A percentile compares a stretch with the other conserved stretches of the same genome.
These are phyloP conservation scores for Cyclophora albipunctata DNA, from an alignment of 2,888 invertebrate genomes.

Conservation along the genomic window DNA sequence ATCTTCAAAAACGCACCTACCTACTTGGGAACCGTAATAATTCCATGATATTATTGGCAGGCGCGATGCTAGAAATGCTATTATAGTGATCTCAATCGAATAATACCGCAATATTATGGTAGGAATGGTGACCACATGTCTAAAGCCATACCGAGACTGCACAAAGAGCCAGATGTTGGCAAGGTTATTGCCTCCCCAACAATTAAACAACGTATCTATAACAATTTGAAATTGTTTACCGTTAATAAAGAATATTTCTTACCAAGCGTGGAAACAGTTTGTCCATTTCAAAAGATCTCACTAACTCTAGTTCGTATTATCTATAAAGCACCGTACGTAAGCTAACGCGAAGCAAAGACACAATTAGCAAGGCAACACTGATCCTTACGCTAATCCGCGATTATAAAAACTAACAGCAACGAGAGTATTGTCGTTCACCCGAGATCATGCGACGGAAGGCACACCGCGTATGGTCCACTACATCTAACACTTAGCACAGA, in stretches of 20 bases:
- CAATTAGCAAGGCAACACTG: conserved; percentile 72
- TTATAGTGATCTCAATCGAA: conserved; percentile 1
- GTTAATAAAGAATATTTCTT: conserved; percentile 25
- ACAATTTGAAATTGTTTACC: conserved; percentile 9
- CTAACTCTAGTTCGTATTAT: conserved; percentile 25
- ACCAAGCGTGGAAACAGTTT: conserved; percentile 32
- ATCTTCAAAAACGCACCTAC: too few relatives aligned
- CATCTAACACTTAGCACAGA: conserved; percentile 51
- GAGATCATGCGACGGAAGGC: conserved; percentile 57
- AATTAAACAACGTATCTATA: conserved; percentile 24
- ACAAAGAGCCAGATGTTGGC: conserved; percentile 59
- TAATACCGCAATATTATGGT: conserved; percentile 29
- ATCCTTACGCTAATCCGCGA: conserved; percentile 53
- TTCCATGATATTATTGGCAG: too few relatives aligned
- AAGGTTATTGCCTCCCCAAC: conserved; percentile 47
- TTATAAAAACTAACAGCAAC: conserved; percentile 52
- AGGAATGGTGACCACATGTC: conserved; percentile 66
- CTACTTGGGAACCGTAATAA: too few relatives aligned
- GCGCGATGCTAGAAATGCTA: too few relatives aligned
- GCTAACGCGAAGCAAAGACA: conserved; percentile 72
- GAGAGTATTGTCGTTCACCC: conserved; percentile 41
- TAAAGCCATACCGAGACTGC: conserved; percentile 47
- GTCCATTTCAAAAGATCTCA: conserved; percentile 27
- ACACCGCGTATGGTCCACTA: conserved; percentile 69
- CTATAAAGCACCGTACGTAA: conserved; percentile 66